These are phyloP conservation scores for Ptychochromis oligacanthus DNA, from an alignment of 2,113 vertebrate genomes.

Conservation along the genomic window DNA sequence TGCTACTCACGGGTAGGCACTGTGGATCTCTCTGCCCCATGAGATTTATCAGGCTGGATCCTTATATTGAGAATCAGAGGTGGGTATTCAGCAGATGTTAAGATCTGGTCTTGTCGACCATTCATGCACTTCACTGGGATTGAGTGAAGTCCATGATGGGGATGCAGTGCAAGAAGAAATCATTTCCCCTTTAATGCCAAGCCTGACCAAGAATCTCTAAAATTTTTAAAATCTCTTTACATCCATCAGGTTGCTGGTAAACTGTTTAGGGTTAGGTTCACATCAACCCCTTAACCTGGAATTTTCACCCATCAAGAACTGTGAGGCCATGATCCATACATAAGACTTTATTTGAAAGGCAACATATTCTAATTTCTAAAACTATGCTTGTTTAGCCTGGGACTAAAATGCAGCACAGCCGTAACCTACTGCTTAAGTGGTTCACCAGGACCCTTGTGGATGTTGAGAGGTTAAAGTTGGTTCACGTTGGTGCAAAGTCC, in stretches of 20 bases:
- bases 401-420: too few species aligned
- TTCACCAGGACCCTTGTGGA: too few species aligned
- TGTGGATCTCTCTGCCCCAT: not conserved
- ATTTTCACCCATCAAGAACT: not conserved
- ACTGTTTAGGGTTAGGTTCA: not conserved
- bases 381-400: not conserved
- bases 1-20: not conserved
- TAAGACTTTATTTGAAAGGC: not conserved
- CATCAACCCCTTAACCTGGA: not conserved
- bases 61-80: not conserved
- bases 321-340: not conserved
- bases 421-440: too few species aligned
- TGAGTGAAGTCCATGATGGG: not conserved
- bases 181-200: not conserved
- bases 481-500: too few species aligned
- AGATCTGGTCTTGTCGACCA: not conserved
- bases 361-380: not conserved
- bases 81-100: not conserved
- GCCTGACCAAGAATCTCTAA: not conserved
- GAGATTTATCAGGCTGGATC: not conserved
- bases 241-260: not conserved
- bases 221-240: not conserved
- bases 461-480: too few species aligned
- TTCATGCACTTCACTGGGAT: not conserved
- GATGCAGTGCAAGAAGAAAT: too few species aligned